Conservation (phyloP, 1,140 invertebrate species). For the Drosophila seguyi region DNA sequence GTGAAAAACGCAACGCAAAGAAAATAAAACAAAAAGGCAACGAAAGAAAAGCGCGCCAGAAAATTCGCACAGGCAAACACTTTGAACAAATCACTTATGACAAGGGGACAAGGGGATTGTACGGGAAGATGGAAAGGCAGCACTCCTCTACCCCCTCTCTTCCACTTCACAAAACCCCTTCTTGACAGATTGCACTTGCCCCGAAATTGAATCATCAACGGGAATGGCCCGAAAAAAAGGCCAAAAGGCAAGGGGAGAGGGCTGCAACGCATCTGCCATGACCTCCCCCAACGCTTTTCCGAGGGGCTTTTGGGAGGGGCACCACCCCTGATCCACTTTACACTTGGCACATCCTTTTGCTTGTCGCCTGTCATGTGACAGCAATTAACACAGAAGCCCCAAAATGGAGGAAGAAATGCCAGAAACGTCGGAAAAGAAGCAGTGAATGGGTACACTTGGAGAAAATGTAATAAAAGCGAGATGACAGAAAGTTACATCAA, state of each 20-base stretch:
- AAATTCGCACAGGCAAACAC: conserved; percentile 66
- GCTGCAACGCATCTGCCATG: conserved; percentile 47
- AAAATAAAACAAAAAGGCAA: conserved; percentile 13
- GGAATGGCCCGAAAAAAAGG: conserved; percentile 25
- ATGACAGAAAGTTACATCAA: too few species aligned
- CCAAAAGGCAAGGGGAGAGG: too few species aligned
- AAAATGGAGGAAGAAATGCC: conserved; percentile 33
- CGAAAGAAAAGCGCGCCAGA: conserved; percentile 51
- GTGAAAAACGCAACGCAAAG: conserved; percentile 12
- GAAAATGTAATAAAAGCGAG: neutral
- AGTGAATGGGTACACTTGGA: neutral
- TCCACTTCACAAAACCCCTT: neutral
- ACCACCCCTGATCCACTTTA: conserved; percentile 32
- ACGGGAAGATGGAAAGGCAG: neutral
- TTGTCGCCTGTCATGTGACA: conserved; percentile 75
- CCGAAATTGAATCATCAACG: conserved; percentile 76
- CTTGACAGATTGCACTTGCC: conserved; percentile 51
- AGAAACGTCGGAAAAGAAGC: neutral
- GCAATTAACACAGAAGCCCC: conserved; percentile 77
- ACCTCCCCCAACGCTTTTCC: conserved; percentile 20
- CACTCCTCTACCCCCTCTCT: neutral
- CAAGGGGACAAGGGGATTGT: conserved; percentile 2
- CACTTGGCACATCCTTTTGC: conserved; percentile 64
- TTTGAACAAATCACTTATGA: conserved; percentile 80
- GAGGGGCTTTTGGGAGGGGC: neutral